Percentiles rank a stretch among this genome's conserved stretches.
Conservation (phyloP, 2,797 vertebrate genomes). For the Spinus pinus region DNA sequence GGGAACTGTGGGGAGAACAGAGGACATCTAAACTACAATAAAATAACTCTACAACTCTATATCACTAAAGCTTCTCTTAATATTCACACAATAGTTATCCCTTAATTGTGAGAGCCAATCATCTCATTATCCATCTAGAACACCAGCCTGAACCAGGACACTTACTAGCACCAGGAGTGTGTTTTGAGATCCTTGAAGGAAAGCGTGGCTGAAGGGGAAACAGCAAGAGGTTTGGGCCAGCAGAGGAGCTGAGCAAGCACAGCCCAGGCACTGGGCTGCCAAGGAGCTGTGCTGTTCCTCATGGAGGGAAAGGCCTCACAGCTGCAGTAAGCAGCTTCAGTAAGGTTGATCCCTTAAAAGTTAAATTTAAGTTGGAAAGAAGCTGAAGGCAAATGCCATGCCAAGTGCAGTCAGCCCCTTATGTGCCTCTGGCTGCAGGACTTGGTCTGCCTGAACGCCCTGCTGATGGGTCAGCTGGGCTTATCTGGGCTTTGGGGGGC, state of each 20-base stretch:
- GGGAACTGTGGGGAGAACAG: too few species aligned
- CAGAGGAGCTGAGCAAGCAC: neutral
- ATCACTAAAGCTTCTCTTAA: too few species aligned
- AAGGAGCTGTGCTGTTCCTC: neutral
- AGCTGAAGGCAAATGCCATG: neutral
- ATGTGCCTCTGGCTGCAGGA: neutral
- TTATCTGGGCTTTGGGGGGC: neutral
- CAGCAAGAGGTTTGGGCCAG: rapidly evolving
- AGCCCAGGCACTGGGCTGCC: neutral
- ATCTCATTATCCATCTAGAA: too few species aligned
- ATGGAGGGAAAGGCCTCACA: neutral
- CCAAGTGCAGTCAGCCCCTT: neutral
- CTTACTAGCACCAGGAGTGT: rapidly evolving
- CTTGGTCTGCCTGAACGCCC: neutral
- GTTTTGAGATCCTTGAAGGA: neutral
- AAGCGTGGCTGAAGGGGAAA: neutral
- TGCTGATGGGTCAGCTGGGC: neutral
- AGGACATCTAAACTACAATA: too few species aligned
- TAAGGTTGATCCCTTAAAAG: neutral
- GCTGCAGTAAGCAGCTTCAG: neutral
- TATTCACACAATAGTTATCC: too few species aligned
- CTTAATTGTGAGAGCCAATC: too few species aligned
- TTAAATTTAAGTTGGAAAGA: neutral
- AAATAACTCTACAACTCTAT: too few species aligned
- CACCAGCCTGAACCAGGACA: neutral